phyloP scores from a whole-genome alignment of 2,113 vertebrate genomes.

The Rhabdornis inornatus region DNA sequence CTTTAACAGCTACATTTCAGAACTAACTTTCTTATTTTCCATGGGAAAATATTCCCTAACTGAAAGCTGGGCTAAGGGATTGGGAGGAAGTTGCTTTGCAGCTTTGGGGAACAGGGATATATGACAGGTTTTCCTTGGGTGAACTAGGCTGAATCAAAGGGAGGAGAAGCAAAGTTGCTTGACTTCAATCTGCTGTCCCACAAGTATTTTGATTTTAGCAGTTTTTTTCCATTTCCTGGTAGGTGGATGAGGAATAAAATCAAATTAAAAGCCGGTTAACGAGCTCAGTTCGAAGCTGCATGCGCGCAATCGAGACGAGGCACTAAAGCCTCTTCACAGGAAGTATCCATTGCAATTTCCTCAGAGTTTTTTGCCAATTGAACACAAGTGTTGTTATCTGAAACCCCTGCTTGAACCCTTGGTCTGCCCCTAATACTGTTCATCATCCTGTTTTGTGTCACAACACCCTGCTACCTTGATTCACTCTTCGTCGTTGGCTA shows the following conservation, averaged over 20 bases:
- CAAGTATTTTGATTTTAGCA: background rate
- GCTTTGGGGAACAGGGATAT: conserved; percentile 9
- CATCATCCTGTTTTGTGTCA: conserved; percentile 99
- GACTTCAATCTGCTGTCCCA: conserved; percentile 24
- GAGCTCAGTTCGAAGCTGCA: conserved; percentile 30
- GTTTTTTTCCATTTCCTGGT: conserved; percentile 4
- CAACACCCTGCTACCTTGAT: conserved; percentile 99
- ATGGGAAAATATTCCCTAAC: background rate
- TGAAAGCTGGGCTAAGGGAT: background rate
- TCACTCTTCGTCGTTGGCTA: conserved; percentile 99
- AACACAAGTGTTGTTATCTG: conserved; percentile 76
- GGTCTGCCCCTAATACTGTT: conserved; percentile 97
- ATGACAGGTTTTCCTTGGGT: background rate
- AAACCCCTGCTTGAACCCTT: conserved; percentile 89
- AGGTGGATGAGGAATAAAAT: conserved; percentile 26
- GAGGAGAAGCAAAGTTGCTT: background rate
- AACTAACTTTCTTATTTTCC: conserved; percentile 32
- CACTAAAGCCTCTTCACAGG: conserved; percentile 1
- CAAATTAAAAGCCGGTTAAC: background rate
- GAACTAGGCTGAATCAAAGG: background rate
- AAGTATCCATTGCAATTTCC: conserved; percentile 23
- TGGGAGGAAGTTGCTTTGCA: conserved; percentile 56
- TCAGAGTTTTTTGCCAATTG: conserved; percentile 37
- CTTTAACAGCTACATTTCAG: conserved; percentile 60
- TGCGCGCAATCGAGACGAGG: conserved; percentile 24